Percentiles rank a stretch among this genome's conserved stretches.
phyloP scores from a whole-genome alignment of 2,888 invertebrate genomes.

The Eumerus sabulonum region DNA sequence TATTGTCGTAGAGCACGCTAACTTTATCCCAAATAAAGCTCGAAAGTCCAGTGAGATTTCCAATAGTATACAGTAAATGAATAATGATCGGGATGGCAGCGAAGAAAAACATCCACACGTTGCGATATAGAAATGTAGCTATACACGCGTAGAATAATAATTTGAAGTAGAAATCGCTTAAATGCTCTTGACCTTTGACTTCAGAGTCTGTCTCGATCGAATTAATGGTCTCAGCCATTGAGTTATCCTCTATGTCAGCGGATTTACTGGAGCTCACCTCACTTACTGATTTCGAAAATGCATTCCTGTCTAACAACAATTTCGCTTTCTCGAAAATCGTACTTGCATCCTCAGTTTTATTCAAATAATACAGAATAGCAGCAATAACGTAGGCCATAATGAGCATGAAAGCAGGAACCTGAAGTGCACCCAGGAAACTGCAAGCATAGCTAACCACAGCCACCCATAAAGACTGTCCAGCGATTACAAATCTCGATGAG shows the following conservation, averaged over 20 bases:
- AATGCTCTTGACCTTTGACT: conserved; percentile 76
- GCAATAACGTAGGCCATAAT: conserved; percentile 81
- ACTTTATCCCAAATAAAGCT: conserved; percentile 73
- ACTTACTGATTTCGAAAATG: conserved; percentile 74
- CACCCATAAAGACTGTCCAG: conserved; percentile 88
- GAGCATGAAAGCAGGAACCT: conserved; percentile 86
- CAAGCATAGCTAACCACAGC: conserved; percentile 87
- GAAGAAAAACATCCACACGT: conserved; percentile 89
- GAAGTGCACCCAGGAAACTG: conserved; percentile 86
- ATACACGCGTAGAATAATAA: conserved; percentile 89
- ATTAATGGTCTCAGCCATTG: conserved; percentile 74
- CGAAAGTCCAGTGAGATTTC: conserved; percentile 75
- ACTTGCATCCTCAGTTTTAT: conserved; percentile 72
- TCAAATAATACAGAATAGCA: conserved; percentile 77
- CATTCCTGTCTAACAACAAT: conserved; percentile 74
- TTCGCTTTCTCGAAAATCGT: conserved; percentile 73
- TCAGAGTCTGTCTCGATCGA: conserved; percentile 71
- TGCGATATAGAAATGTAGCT: conserved; percentile 91
- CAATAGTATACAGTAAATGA: conserved; percentile 74
- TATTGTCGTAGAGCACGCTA: conserved; percentile 70
- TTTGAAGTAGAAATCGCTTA: conserved; percentile 87
- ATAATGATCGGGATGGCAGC: conserved; percentile 85
- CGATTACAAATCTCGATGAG: conserved; percentile 83
- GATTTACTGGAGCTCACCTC: conserved; percentile 76
- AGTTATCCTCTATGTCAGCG: conserved; percentile 75